Percentiles rank a stretch among this genome's conserved stretches.
Evolutionary conservation across 2,113 vertebrate genomes (phyloP).

Genomic region (Okapia johnstoni): DNA sequence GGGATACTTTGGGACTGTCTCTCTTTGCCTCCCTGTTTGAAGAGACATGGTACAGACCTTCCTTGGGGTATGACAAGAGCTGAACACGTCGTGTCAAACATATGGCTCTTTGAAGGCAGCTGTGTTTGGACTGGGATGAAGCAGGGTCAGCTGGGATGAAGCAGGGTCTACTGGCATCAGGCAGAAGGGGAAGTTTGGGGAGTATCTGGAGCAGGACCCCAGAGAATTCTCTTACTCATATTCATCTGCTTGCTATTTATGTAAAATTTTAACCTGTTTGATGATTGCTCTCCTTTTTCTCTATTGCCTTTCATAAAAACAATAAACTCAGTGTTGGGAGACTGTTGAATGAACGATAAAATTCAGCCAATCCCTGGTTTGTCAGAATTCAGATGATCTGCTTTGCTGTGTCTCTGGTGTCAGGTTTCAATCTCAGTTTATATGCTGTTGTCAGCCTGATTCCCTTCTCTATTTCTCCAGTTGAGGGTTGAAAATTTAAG

Average conservation of each 20-base stretch:
- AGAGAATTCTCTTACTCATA: conserved; percentile 14
- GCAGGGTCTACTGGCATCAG: background rate
- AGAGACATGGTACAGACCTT: background rate
- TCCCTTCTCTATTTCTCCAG: background rate
- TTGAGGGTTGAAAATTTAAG: background rate
- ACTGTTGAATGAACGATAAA: background rate
- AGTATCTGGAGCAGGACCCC: conserved; percentile 1
- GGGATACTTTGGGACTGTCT: background rate
- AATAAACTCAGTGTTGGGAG: background rate
- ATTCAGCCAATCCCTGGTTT: background rate
- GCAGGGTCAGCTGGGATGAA: conserved; percentile 28
- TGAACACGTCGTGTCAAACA: conserved; percentile 7
- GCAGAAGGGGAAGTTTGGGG: background rate
- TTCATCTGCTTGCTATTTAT: conserved; percentile 54
- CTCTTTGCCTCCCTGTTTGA: background rate
- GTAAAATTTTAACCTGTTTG: conserved; percentile 35
- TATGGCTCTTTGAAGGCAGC: conserved; percentile 61
- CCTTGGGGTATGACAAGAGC: background rate
- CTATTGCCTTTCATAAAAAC: background rate
- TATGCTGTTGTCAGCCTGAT: background rate
- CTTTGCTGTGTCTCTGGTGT: background rate
- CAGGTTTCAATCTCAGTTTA: background rate
- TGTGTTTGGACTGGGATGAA: conserved; percentile 55
- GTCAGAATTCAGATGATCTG: background rate
- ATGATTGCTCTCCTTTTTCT: background rate